Percentiles rank a stretch among this genome's conserved stretches.
These are phyloP conservation scores for Perca fluviatilis DNA, from an alignment of 2,113 vertebrate species.

Conservation along the genomic window DNA sequence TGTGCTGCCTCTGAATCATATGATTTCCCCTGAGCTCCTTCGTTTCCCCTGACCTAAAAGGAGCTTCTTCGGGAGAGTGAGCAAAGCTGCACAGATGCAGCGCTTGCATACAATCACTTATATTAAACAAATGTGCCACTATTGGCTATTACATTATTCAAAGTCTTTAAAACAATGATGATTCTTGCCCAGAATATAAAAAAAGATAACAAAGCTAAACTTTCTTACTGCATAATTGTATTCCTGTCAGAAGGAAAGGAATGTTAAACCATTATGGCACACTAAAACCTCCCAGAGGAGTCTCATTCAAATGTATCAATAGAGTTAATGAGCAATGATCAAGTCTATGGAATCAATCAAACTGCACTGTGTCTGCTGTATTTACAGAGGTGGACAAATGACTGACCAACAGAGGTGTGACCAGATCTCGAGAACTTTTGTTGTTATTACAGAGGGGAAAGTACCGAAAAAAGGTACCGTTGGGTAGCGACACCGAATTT, in stretches of 20 bases:
- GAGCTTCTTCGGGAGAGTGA: background rate
- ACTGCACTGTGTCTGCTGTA: background rate
- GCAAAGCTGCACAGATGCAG: background rate
- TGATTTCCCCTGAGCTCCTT: constrained; percentile 1
- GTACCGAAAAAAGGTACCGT: too few species aligned
- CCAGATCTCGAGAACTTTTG: too few species aligned
- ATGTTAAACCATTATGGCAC: background rate
- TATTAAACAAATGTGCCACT: background rate
- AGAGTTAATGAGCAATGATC: background rate
- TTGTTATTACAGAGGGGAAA: too few species aligned
- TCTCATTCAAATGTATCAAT: constrained; percentile 7
- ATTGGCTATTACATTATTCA: background rate
- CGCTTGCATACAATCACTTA: background rate
- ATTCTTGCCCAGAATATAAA: background rate
- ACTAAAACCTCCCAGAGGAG: constrained; percentile 19
- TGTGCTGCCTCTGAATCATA: background rate
- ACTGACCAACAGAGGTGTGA: too few species aligned
- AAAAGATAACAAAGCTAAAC: background rate
- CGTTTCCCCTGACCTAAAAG: background rate
- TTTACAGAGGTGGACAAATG: too few species aligned
- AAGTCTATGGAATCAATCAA: constrained; percentile 2
- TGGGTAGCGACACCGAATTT: too few species aligned
- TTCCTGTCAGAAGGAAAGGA: background rate
- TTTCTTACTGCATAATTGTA: background rate
- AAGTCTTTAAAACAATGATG: background rate